Conservation (phyloP, 2,113 vertebrate genomes). For the Halichoeres trimaculatus region DNA sequence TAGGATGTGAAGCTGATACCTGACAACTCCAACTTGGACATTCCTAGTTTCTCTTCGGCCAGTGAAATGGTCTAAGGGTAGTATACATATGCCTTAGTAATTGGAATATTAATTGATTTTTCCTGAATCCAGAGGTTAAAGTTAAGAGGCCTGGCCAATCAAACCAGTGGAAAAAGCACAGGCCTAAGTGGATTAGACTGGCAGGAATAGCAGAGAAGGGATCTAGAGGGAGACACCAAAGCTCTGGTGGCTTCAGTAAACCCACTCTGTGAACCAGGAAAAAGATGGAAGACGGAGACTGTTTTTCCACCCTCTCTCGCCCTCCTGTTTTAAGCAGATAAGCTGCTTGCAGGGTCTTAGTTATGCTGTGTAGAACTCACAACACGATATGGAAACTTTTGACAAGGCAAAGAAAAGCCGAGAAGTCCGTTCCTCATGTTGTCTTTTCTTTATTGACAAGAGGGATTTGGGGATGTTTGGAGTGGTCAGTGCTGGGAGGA, state of each 20-base stretch:
- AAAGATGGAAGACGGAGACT: constrained; percentile 67
- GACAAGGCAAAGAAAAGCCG: constrained; percentile 65
- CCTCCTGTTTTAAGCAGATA: constrained; percentile 81
- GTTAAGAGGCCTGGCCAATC: constrained; percentile 65
- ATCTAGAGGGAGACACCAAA: constrained; percentile 61
- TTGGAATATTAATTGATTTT: constrained; percentile 8
- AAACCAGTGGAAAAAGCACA: constrained; percentile 53
- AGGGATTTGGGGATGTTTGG: constrained; percentile 71
- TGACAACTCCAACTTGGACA: too few relatives aligned
- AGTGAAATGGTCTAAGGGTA: too few relatives aligned
- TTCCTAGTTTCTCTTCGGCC: too few relatives aligned
- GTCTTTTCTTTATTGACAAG: constrained; percentile 67
- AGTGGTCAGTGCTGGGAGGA: constrained; percentile 61
- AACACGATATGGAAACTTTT: constrained; percentile 72
- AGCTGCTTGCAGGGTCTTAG: constrained; percentile 81
- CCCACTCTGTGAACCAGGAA: constrained; percentile 69
- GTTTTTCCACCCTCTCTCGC: constrained; percentile 67
- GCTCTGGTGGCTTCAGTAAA: constrained; percentile 71
- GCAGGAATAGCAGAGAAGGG: constrained; percentile 36
- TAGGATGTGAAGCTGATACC: too few relatives aligned
- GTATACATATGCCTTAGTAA: too few relatives aligned
- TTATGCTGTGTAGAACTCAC: constrained; percentile 75
- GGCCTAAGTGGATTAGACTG: constrained; percentile 74
- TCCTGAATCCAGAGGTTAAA: constrained; percentile 46
- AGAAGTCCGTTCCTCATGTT: constrained; percentile 54